Percentiles rank a stretch among this genome's conserved stretches.
These are phyloP conservation scores for Palythoa heliodiscus DNA, from an alignment of 92 coral and sea anemone genomes.

Conservation along the genomic window DNA sequence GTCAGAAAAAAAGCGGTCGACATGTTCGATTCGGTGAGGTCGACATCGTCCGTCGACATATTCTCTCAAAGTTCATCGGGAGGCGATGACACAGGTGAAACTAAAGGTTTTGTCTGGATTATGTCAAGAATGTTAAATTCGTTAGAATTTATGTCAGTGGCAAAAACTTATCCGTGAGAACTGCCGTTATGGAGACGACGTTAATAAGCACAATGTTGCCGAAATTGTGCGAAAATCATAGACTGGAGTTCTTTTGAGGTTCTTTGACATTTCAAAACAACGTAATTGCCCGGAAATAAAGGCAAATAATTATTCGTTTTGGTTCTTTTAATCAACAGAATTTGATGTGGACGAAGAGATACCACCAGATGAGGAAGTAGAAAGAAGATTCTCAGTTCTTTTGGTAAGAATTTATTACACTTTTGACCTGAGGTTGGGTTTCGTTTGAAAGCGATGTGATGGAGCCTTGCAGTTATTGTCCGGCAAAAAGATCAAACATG, in stretches of 20 bases:
- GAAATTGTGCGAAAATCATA: neutral
- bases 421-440: neutral
- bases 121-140: slow-evolving; percentile 1
- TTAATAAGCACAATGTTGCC: neutral
- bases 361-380: slow-evolving; percentile 97
- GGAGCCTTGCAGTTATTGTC: neutral
- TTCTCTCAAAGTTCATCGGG: slow-evolving; percentile 83
- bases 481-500: slow-evolving; percentile 1
- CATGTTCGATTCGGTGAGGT: slow-evolving; percentile 83
- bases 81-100: slow-evolving; percentile 81
- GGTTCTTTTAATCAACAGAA: slow-evolving; percentile 54
- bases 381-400: slow-evolving; percentile 79
- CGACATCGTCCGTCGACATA: slow-evolving; percentile 55
- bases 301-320: neutral
- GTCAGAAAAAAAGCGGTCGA: slow-evolving; percentile 62
- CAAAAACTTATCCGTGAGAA: neutral
- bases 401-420: slow-evolving; percentile 63
- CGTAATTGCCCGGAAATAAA: slow-evolving; percentile 1
- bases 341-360: slow-evolving; percentile 92
- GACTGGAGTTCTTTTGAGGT: neutral
- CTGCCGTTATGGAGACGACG: neutral
- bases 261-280: neutral
- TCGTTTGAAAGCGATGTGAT: neutral
- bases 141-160: neutral
- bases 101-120: slow-evolving; percentile 9